Evolutionary conservation across 2,888 invertebrate species (phyloP).

Genomic region (Aproaerema taeniolella): DNA sequence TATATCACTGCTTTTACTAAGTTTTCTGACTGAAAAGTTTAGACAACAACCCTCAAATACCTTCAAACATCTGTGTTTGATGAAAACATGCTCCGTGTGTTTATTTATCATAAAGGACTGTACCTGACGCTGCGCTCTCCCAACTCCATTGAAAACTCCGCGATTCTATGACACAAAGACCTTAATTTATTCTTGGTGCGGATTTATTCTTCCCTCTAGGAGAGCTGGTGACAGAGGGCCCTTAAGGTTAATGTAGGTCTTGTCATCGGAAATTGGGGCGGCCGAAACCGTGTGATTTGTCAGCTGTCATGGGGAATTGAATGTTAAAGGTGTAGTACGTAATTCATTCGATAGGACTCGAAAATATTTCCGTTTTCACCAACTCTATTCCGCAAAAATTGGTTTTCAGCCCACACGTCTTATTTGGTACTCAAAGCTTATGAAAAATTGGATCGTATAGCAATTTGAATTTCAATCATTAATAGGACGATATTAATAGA

Average conservation of each 20-base stretch:
- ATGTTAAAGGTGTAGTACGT: conserved; percentile 5
- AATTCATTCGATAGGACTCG: background rate
- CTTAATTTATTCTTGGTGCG: conserved; percentile 72
- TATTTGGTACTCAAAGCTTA: too few species aligned
- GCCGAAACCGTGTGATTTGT: conserved; percentile 60
- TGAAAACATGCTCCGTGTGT: too few species aligned
- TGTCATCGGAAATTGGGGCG: conserved; percentile 68
- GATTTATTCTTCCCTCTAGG: conserved; percentile 61
- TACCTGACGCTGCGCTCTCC: background rate
- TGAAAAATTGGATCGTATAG: too few species aligned
- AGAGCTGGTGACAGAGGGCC: conserved; percentile 61
- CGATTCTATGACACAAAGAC: conserved; percentile 62
- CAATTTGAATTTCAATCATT: too few species aligned
- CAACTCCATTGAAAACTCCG: conserved; percentile 38
- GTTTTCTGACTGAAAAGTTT: too few species aligned
- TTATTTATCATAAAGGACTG: background rate
- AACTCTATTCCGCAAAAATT: background rate
- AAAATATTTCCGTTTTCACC: background rate
- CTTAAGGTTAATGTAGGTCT: conserved; percentile 70
- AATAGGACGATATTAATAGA: too few species aligned
- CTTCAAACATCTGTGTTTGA: too few species aligned
- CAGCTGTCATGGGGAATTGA: conserved; percentile 51
- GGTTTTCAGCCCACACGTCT: background rate
- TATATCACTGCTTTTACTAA: too few species aligned
- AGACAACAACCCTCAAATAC: too few species aligned